These are phyloP conservation scores for Minunthozetes semirufus DNA, from an alignment of 2,888 invertebrate genomes.

Conservation along the genomic window DNA sequence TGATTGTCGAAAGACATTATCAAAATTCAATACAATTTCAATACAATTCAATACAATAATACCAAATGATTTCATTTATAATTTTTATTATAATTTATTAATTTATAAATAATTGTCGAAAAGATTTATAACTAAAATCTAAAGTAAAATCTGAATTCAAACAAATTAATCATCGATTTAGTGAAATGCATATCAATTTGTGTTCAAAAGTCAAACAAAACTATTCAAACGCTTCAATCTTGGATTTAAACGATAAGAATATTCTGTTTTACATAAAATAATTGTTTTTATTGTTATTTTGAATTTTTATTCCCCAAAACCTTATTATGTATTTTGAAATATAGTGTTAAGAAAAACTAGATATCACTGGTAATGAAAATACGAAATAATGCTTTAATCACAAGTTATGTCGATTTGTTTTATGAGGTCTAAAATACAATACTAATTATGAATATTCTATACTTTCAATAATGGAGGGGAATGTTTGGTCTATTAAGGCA, in stretches of 20 bases:
- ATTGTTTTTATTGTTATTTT: not conserved
- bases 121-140: too few relatives aligned
- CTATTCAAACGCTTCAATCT: not conserved
- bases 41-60: too few relatives aligned
- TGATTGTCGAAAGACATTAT: not conserved
- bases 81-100: too few relatives aligned
- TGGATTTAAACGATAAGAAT: not conserved
- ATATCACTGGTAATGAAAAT: slow-evolving; percentile 23
- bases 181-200: too few relatives aligned
- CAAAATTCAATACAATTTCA: too few relatives aligned
- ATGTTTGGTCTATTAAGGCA: slow-evolving; percentile 11
- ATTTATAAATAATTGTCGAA: too few relatives aligned
- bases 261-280: too few relatives aligned
- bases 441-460: slow-evolving; percentile 17
- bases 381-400: slow-evolving; percentile 10
- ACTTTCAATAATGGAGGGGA: slow-evolving; percentile 9
- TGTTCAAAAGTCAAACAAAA: too few relatives aligned
- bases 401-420: not conserved
- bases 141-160: too few relatives aligned
- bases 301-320: slow-evolving; percentile 13
- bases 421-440: not conserved
- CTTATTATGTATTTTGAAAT: not conserved
- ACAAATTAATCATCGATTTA: too few relatives aligned
- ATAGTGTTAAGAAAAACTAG: slow-evolving; percentile 25
- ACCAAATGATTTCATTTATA: too few relatives aligned